Conservation (phyloP, 2,888 invertebrate genomes). For the Cheilosia pagana region DNA sequence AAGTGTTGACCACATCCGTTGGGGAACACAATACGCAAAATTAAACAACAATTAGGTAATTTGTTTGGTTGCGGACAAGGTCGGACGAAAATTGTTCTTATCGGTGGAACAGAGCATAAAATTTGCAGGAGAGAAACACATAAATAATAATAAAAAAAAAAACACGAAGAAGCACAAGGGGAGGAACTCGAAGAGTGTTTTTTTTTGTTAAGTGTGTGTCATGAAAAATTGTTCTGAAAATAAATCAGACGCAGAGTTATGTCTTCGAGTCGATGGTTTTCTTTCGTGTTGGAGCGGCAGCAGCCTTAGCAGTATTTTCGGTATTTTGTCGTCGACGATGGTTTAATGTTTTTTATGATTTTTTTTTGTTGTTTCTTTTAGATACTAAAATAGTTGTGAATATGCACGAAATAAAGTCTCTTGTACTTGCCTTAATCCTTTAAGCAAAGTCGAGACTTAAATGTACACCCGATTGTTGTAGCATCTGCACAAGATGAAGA, state of each 20-base stretch:
- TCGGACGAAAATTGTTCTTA: neutral
- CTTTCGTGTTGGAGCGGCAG: neutral
- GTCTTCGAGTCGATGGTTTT: constrained; percentile 3
- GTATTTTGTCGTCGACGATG: constrained; percentile 39
- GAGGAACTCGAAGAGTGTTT: constrained; percentile 21
- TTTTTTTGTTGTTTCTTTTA: constrained; percentile 8
- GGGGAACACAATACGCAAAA: neutral
- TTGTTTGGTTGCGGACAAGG: constrained; percentile 22
- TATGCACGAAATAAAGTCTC: constrained; percentile 1
- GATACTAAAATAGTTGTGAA: constrained; percentile 27
- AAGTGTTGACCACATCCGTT: constrained; percentile 35
- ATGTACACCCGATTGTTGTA: neutral
- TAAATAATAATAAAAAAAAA: neutral
- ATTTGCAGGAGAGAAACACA: neutral
- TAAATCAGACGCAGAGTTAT: constrained; percentile 44
- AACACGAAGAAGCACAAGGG: neutral
- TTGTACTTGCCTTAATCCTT: neutral
- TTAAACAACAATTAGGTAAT: neutral
- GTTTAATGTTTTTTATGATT: constrained; percentile 14
- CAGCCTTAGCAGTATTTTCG: constrained; percentile 16
- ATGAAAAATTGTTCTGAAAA: constrained; percentile 58
- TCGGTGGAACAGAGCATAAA: neutral
- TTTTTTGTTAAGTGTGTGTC: neutral
- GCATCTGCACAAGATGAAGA: too few relatives aligned
- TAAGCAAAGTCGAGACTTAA: neutral